Percentiles rank a stretch among this genome's conserved stretches.
Conservation (phyloP, 2,113 vertebrate genomes). For the Probosciger aterrimus region DNA sequence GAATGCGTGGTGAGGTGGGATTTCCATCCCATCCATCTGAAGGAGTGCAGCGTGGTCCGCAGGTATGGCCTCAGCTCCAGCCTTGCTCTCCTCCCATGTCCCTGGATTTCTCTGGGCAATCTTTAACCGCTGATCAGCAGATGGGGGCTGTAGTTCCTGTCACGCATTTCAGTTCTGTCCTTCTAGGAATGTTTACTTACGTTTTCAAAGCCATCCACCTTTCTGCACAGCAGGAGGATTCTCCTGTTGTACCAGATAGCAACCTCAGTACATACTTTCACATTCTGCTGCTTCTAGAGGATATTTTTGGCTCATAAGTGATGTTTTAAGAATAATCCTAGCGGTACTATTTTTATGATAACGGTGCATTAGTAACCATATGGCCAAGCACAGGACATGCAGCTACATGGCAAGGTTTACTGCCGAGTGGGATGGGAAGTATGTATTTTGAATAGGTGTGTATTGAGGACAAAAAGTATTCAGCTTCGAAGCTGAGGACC, state of each 20-base stretch:
- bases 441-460: neutral
- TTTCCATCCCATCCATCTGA: neutral
- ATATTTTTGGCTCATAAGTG: slow-evolving; percentile 22
- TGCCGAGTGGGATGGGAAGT: neutral
- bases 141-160: neutral
- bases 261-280: slow-evolving; percentile 22
- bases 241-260: neutral
- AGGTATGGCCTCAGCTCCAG: neutral
- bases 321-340: neutral
- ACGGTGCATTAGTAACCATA: neutral
- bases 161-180: neutral
- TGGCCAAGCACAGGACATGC: neutral
- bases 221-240: slow-evolving; percentile 31
- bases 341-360: slow-evolving; percentile 9
- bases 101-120: neutral
- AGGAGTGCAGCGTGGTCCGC: neutral
- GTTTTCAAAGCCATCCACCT: slow-evolving; percentile 1
- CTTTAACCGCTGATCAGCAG: neutral
- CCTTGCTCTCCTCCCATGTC: neutral
- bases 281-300: neutral
- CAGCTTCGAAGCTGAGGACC: neutral
- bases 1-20: neutral
- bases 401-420: neutral
- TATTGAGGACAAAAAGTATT: neutral
- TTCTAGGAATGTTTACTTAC: slow-evolving; percentile 35